These are phyloP conservation scores for Hypomecis atomaria DNA, from an alignment of 2,888 invertebrate species.

Conservation along the genomic window DNA sequence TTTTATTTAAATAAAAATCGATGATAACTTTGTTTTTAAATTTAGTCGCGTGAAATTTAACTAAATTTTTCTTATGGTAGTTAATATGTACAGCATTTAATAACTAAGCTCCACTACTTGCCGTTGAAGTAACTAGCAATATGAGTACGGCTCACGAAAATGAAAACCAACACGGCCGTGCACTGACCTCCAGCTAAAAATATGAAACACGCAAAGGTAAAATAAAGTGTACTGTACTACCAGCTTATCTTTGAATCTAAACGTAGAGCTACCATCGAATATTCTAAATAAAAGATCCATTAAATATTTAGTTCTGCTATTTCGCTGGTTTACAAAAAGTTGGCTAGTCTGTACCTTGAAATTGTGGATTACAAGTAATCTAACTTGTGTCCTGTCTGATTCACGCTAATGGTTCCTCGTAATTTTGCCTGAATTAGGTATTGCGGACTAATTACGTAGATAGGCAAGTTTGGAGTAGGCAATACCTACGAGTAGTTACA, in stretches of 20 bases:
- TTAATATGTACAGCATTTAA: not conserved
- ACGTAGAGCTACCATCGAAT: not conserved
- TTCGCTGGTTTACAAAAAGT: not conserved
- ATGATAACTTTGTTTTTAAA: no score
- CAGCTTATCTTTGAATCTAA: not conserved
- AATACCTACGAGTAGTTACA: not conserved
- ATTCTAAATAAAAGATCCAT: not conserved
- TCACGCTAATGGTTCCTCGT: conserved; percentile 33
- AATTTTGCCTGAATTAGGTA: conserved; percentile 25
- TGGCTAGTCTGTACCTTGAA: conserved; percentile 31
- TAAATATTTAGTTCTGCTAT: not conserved
- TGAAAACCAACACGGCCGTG: conserved; percentile 40
- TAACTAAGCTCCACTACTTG: not conserved
- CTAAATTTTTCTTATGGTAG: no score
- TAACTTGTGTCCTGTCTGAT: conserved; percentile 39
- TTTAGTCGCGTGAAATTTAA: no score
- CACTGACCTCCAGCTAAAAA: conserved; percentile 38
- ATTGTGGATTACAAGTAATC: conserved; percentile 39
- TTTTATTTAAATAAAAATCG: no score
- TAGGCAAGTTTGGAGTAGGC: not conserved
- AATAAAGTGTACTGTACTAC: conserved; percentile 24
- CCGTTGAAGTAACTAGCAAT: conserved; percentile 1
- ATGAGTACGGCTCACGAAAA: conserved; percentile 45
- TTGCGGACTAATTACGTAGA: conserved; percentile 18
- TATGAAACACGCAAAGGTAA: conserved; percentile 44